A percentile compares a stretch with the other conserved stretches of the same genome.
Conservation (phyloP, 2,113 vertebrate genomes). For the Megaceryle maxima region DNA sequence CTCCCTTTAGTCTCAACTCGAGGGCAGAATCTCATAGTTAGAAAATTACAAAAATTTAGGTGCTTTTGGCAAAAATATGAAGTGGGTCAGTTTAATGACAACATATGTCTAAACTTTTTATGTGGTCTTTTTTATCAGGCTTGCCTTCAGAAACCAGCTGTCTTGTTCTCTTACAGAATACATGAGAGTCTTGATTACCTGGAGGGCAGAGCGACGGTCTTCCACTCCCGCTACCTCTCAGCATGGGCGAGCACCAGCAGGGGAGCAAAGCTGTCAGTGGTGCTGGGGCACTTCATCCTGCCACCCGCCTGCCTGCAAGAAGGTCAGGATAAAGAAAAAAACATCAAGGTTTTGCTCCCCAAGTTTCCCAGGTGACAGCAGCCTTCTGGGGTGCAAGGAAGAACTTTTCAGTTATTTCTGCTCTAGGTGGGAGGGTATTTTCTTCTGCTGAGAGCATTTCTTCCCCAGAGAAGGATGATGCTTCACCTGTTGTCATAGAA, state of each 20-base stretch:
- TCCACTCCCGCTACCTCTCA: slow-evolving; percentile 74
- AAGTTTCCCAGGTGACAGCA: neutral
- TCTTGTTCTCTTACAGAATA: slow-evolving; percentile 67
- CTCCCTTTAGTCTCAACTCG: rapidly evolving
- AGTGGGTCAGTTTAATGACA: neutral
- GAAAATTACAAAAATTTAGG: neutral
- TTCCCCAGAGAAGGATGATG: neutral
- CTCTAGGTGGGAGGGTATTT: neutral
- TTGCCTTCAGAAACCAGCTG: neutral
- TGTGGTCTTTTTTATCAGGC: neutral
- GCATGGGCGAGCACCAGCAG: neutral
- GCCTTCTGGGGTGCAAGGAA: neutral
- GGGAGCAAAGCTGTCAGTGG: neutral
- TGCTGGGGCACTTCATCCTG: slow-evolving; percentile 77
- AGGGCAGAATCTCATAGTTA: neutral
- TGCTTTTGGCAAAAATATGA: neutral
- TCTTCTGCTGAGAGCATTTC: neutral
- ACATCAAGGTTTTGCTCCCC: neutral
- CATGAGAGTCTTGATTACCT: slow-evolving; percentile 75
- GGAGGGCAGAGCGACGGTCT: slow-evolving; percentile 75
- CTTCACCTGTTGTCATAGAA: neutral
- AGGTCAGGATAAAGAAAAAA: slow-evolving; percentile 37
- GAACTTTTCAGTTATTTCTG: neutral
- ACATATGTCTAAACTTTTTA: neutral
- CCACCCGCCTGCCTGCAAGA: slow-evolving; percentile 76